phyloP scores from a whole-genome alignment of 2,888 invertebrate species.

The Leistus spinibarbis region DNA sequence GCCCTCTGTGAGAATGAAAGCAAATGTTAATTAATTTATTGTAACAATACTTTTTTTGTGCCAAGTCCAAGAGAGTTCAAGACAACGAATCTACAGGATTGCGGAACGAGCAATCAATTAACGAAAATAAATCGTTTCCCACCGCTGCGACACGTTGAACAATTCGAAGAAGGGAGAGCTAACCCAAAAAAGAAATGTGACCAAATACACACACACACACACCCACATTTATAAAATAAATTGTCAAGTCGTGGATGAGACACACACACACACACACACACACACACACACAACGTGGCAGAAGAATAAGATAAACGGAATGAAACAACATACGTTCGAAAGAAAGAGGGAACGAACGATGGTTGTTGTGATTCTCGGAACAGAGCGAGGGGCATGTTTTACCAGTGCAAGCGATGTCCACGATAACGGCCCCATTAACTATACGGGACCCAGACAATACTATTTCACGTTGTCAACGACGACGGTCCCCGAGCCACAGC shows the following conservation, averaged over 20 bases:
- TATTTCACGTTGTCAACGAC: slow-evolving; percentile 59
- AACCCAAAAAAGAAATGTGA: neutral
- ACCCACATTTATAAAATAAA: slow-evolving; percentile 57
- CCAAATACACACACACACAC: slow-evolving; percentile 46
- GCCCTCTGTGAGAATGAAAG: too few species aligned
- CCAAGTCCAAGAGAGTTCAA: too few species aligned
- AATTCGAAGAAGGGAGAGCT: neutral
- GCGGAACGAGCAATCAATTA: neutral
- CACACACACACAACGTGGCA: slow-evolving; percentile 49
- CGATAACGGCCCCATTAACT: slow-evolving; percentile 59
- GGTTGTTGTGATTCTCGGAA: slow-evolving; percentile 8
- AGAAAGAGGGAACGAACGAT: neutral
- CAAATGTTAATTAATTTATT: too few species aligned
- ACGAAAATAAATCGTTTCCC: neutral
- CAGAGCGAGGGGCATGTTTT: slow-evolving; percentile 38
- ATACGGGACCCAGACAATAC: slow-evolving; percentile 58
- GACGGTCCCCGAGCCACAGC: slow-evolving; percentile 44
- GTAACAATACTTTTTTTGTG: too few species aligned
- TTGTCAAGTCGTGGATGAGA: slow-evolving; percentile 52
- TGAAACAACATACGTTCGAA: neutral
- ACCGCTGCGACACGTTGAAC: neutral
- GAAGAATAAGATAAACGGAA: neutral
- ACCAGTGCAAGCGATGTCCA: slow-evolving; percentile 49
- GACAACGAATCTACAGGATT: neutral
- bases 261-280: slow-evolving; percentile 46